Evolutionary conservation across 2,113 vertebrate genomes (phyloP).

Genomic region (Thamnophis sirtalis): DNA sequence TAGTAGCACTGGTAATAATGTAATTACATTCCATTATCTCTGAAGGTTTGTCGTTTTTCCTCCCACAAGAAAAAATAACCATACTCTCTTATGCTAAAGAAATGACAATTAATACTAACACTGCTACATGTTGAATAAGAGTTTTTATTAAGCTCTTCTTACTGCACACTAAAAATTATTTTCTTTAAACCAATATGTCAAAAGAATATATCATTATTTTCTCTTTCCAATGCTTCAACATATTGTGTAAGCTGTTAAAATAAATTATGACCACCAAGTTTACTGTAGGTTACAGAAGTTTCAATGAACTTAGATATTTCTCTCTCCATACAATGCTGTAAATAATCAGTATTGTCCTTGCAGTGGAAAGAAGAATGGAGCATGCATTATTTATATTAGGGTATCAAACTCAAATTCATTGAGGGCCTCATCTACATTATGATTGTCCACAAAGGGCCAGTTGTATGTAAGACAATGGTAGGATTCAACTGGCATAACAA

Average conservation of each 20-base stretch:
- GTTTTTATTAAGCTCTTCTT: not conserved
- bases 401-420: no score
- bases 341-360: slow-evolving; percentile 48
- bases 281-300: slow-evolving; percentile 3
- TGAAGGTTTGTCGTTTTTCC: no score
- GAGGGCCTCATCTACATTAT: no score
- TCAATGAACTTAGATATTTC: slow-evolving; percentile 32
- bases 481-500: no score
- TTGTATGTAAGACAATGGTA: no score
- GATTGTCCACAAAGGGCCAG: no score
- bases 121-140: not conserved
- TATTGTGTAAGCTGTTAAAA: not conserved
- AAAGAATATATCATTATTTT: slow-evolving; percentile 3
- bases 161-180: not conserved
- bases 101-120: not conserved
- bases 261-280: slow-evolving; percentile 2
- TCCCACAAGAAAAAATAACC: not conserved
- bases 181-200: not conserved
- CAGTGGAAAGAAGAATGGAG: slow-evolving; percentile 35
- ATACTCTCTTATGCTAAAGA: not conserved
- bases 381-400: slow-evolving; percentile 58
- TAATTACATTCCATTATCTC: not conserved
- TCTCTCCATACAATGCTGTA: slow-evolving; percentile 32
- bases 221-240: not conserved
- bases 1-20: not conserved